Evolutionary conservation across 2,888 invertebrate genomes (phyloP).

Genomic region (Drosophila borborema): DNA sequence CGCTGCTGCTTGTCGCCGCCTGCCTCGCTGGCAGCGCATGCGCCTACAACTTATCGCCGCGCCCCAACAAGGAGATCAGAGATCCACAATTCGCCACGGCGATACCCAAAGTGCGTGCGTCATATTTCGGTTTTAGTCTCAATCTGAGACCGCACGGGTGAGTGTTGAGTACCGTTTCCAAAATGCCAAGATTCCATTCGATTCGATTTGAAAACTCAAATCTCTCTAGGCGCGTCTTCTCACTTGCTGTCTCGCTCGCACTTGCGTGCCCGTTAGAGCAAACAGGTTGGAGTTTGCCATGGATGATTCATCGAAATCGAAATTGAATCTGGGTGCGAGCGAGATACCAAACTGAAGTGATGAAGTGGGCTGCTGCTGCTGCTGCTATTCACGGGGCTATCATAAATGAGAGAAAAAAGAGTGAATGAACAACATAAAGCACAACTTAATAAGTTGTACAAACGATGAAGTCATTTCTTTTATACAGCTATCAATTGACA

Average conservation of each 20-base stretch:
- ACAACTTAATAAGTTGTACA: slow-evolving; percentile 45
- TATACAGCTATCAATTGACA: slow-evolving; percentile 53
- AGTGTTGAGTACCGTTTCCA: slow-evolving; percentile 65
- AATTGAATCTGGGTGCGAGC: slow-evolving; percentile 23
- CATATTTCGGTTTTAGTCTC: slow-evolving; percentile 84
- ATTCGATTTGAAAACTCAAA: slow-evolving; percentile 12
- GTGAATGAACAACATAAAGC: slow-evolving; percentile 38
- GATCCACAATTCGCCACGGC: slow-evolving; percentile 80
- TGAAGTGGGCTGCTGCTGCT: slow-evolving; percentile 5
- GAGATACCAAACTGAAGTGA: neutral
- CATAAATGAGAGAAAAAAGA: slow-evolving; percentile 16
- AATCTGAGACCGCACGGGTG: slow-evolving; percentile 82
- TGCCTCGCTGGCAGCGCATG: slow-evolving; percentile 23
- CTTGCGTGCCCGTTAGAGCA: slow-evolving; percentile 35
- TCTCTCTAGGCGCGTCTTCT: slow-evolving; percentile 31
- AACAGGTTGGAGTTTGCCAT: slow-evolving; percentile 65
- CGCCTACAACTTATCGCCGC: slow-evolving; percentile 84
- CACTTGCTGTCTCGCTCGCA: slow-evolving; percentile 2
- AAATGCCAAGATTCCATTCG: slow-evolving; percentile 19
- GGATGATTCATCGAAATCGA: slow-evolving; percentile 46
- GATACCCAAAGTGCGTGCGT: slow-evolving; percentile 81
- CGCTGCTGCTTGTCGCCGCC: slow-evolving; percentile 24
- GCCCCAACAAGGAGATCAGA: slow-evolving; percentile 81
- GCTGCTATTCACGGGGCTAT: slow-evolving; percentile 6
- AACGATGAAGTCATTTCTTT: slow-evolving; percentile 66